A percentile compares a stretch with the other conserved stretches of the same genome.
phyloP scores from a whole-genome alignment of 2,113 vertebrate species.

The Calypte anna region DNA sequence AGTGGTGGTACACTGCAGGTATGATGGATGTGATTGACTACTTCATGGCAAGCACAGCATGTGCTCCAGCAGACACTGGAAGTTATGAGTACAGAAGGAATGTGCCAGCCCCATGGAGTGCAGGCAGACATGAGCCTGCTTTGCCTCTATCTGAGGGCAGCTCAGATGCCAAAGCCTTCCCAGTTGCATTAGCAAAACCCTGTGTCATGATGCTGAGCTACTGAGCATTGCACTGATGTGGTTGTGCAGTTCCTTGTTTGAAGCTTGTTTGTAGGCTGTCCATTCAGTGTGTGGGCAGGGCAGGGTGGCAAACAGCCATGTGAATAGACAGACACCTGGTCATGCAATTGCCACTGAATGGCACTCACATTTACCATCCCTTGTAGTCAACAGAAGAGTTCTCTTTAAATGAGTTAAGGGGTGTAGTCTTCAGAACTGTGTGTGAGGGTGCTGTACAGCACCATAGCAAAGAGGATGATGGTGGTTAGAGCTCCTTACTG shows the following conservation, averaged over 20 bases:
- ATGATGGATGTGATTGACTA: background rate
- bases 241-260: background rate
- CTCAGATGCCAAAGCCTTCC: background rate
- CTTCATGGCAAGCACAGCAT: fast-evolving
- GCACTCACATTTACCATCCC: background rate
- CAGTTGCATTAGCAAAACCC: background rate
- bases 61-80: fast-evolving
- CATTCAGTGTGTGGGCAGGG: background rate
- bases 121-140: background rate
- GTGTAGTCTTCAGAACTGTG: background rate
- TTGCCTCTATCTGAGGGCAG: background rate
- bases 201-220: background rate
- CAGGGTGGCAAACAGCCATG: background rate
- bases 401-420: background rate
- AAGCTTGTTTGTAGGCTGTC: background rate
- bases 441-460: background rate
- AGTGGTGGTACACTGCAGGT: slow-evolving; percentile 98
- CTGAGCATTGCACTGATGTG: background rate
- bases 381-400: background rate
- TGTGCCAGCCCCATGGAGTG: background rate
- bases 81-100: background rate
- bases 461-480: background rate
- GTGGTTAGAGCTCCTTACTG: background rate
- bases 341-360: background rate
- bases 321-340: background rate